Conservation (phyloP, 2,888 invertebrate species). For the Melanostoma scalare region DNA sequence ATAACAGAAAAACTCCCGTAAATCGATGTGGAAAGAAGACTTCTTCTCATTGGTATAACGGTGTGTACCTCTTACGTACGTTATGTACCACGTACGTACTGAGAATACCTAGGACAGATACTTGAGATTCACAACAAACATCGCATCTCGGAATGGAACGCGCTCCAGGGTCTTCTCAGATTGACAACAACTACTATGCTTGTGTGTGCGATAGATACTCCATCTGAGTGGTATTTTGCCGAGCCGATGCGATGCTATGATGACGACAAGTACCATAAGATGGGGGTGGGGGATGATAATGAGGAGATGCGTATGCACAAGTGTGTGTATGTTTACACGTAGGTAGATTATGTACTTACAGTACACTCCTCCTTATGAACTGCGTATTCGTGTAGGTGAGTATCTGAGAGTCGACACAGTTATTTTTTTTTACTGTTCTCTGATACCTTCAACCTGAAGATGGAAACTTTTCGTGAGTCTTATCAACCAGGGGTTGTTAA, state of each 20-base stretch:
- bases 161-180: slow-evolving; percentile 62
- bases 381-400: slow-evolving; percentile 60
- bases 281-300: slow-evolving; percentile 53
- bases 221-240: slow-evolving; percentile 38
- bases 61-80: slow-evolving; percentile 71
- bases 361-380: slow-evolving; percentile 71
- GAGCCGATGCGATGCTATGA: slow-evolving; percentile 11
- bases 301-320: slow-evolving; percentile 53
- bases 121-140: slow-evolving; percentile 71
- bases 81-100: slow-evolving; percentile 71
- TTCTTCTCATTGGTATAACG: slow-evolving; percentile 72
- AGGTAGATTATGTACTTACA: slow-evolving; percentile 70
- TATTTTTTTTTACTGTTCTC: neutral
- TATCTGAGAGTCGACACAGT: slow-evolving; percentile 9
- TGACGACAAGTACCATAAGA: slow-evolving; percentile 25
- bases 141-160: slow-evolving; percentile 52
- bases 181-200: slow-evolving; percentile 37
- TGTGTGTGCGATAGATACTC: slow-evolving; percentile 49
- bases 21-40: slow-evolving; percentile 67
- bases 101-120: slow-evolving; percentile 71
- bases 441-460: slow-evolving; percentile 61
- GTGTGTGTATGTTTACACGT: slow-evolving; percentile 60
- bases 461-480: slow-evolving; percentile 54
- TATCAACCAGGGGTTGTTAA: slow-evolving; percentile 55
- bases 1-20: slow-evolving; percentile 70